Evolutionary conservation across 1,140 invertebrate genomes (phyloP).

Genomic region (Contarinia nasturtii): DNA sequence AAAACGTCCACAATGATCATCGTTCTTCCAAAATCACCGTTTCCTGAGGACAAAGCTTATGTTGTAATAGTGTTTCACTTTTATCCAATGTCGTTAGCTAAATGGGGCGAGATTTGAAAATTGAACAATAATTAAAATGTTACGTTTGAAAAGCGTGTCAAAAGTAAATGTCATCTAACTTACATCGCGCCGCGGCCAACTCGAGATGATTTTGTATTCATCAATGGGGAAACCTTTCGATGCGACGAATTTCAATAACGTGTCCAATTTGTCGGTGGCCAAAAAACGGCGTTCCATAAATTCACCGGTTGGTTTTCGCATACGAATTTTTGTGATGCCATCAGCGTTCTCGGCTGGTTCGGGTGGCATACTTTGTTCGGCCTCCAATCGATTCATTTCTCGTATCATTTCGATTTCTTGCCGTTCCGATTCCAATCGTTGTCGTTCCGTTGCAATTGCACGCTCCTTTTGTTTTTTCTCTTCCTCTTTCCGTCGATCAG

Average conservation of each 20-base stretch:
- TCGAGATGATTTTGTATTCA: constrained; percentile 78
- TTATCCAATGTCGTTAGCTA: constrained; percentile 63
- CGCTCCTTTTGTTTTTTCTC: constrained; percentile 52
- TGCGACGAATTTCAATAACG: constrained; percentile 65
- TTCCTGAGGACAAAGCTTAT: constrained; percentile 80
- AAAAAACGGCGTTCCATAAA: constrained; percentile 55
- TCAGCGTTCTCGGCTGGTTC: constrained; percentile 32
- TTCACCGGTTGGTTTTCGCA: constrained; percentile 55
- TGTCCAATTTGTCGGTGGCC: constrained; percentile 40
- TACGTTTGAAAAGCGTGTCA: neutral
- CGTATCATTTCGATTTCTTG: constrained; percentile 45
- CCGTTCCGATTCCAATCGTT: constrained; percentile 46
- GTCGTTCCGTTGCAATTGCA: constrained; percentile 39
- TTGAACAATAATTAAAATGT: no score
- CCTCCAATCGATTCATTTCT: constrained; percentile 32
- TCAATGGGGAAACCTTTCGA: constrained; percentile 70
- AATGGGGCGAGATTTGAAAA: constrained; percentile 21
- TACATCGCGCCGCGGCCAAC: constrained; percentile 82
- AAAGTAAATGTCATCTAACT: constrained; percentile 24
- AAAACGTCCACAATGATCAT: constrained; percentile 26
- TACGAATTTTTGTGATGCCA: constrained; percentile 49
- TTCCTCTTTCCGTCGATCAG: constrained; percentile 80
- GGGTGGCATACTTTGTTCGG: constrained; percentile 40
- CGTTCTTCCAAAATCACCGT: constrained; percentile 81
- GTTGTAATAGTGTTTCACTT: constrained; percentile 51